Conservation (phyloP, 2,888 invertebrate species). For the Netelia fuscicornis region DNA sequence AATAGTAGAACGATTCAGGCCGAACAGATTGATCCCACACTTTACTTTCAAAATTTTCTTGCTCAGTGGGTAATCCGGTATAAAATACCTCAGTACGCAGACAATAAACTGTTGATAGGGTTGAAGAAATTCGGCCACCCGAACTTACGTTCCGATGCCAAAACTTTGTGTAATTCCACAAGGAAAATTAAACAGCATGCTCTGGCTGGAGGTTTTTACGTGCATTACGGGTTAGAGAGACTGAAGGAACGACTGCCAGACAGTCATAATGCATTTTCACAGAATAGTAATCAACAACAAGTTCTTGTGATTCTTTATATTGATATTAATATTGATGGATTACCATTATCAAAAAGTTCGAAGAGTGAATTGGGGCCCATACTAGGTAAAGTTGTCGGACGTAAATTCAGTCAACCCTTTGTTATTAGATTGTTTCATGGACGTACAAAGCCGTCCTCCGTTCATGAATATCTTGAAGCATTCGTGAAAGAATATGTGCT, state of each 20-base stretch:
- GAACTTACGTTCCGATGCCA: constrained; percentile 40
- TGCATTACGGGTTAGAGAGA: constrained; percentile 35
- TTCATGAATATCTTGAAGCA: constrained; percentile 20
- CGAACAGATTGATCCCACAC: background rate
- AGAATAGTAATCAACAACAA: background rate
- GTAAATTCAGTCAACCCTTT: constrained; percentile 29
- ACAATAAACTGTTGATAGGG: constrained; percentile 26
- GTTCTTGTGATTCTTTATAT: background rate
- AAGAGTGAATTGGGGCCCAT: constrained; percentile 39
- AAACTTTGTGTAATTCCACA: constrained; percentile 43
- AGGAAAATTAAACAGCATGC: constrained; percentile 14
- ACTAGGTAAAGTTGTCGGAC: constrained; percentile 18
- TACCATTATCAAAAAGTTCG: constrained; percentile 36
- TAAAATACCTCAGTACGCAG: constrained; percentile 13
- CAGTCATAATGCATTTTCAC: background rate
- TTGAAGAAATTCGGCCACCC: constrained; percentile 39
- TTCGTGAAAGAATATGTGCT: constrained; percentile 33
- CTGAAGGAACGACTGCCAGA: constrained; percentile 19
- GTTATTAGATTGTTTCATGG: constrained; percentile 32
- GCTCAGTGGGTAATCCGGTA: constrained; percentile 4
- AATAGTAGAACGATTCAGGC: background rate
- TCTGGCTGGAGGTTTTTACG: constrained; percentile 11
- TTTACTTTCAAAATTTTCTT: constrained; percentile 2
- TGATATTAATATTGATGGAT: constrained; percentile 44
- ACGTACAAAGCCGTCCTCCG: constrained; percentile 21